Base-by-base conservation (phyloP, 2,888 invertebrate genomes). In the Archaeoteleia sp. region DNA sequence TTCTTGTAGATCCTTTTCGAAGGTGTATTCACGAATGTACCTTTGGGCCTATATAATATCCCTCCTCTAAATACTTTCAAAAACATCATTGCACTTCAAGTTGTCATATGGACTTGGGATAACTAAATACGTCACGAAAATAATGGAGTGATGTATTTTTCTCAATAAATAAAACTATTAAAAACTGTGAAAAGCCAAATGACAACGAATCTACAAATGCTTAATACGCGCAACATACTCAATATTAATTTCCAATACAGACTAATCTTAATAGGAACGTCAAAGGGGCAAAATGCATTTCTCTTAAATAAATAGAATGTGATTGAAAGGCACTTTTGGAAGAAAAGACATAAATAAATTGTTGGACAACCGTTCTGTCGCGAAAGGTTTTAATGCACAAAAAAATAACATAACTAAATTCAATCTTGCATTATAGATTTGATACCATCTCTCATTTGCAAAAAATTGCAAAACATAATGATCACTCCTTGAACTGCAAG, bases 211-310 rank as follows among this genome's bases (percentile, higher is more conserved):
- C 34, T 57, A 65, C 57, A 57, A 51, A 51, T 46, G 13, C 20
- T 5, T 20, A 2, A 20, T 5, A 20, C 12, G 34, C 46, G 53
- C 45, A 57, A 57, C 65, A 45, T 58, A 58, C 29, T 15, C 57
- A 65, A 65, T 27, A 20, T 2, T 20, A 30, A 55, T 57, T 20
- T 51, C 5, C 25, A 57, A 27, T 51, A 51, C 17, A 34, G 20
- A 32, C 8, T 32, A 65, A 40, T 20, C 13, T n/a, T 63, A 55
- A 35, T 66, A 66, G 65, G 65, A 66, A 66, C 58, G 55, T 49
- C 27, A 43, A 35, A n/a, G n/a, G 29, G 17, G 10, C 2, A 55
- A 49, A 55, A 65, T 48, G 42, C 58, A 58, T 20, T 46, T 30
- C 37, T 13, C n/a, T 45, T 46, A 12, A 10, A 51, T 10, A 43